A percentile compares a stretch with the other conserved stretches of the same genome.
Conservation (phyloP, 2,797 vertebrate species). For the Enteromius afrohamiltoni region DNA sequence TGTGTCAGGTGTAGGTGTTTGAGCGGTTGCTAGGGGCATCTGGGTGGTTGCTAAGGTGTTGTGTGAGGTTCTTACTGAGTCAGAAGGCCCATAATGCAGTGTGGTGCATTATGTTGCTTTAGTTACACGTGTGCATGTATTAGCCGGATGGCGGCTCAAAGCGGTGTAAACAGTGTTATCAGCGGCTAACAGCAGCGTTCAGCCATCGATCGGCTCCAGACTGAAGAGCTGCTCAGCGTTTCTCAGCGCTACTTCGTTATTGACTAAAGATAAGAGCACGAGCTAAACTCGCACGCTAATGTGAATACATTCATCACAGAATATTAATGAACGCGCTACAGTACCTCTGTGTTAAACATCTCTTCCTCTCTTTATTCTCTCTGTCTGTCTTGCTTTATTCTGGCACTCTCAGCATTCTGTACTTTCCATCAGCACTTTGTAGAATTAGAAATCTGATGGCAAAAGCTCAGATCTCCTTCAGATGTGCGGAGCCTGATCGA, state of each 20-base stretch:
- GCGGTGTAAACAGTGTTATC: slow-evolving; percentile 29
- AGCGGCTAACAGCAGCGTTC: slow-evolving; percentile 28
- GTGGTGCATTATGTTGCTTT: background rate
- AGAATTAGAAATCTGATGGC: slow-evolving; percentile 38
- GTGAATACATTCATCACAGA: slow-evolving; percentile 47
- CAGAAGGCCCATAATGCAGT: background rate
- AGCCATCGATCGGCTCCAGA: slow-evolving; percentile 28
- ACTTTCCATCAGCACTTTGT: slow-evolving; percentile 31
- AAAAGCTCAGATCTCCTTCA: background rate
- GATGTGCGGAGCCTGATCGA: background rate
- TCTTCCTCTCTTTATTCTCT: background rate
- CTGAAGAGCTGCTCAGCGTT: background rate
- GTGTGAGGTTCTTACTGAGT: background rate
- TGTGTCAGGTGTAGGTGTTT: background rate
- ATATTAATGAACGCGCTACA: slow-evolving; percentile 38
- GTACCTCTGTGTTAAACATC: slow-evolving; percentile 1
- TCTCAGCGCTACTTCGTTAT: slow-evolving; percentile 30
- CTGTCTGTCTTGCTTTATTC: background rate
- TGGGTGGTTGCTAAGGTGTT: background rate
- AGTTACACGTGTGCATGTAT: background rate
- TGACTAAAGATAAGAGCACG: background rate
- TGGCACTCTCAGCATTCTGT: background rate
- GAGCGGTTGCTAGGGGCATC: slow-evolving; percentile 1
- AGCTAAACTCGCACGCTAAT: slow-evolving; percentile 11
- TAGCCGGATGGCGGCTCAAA: background rate